phyloP scores from a whole-genome alignment of 1,140 invertebrate species.

The Brachionus koreanus region DNA sequence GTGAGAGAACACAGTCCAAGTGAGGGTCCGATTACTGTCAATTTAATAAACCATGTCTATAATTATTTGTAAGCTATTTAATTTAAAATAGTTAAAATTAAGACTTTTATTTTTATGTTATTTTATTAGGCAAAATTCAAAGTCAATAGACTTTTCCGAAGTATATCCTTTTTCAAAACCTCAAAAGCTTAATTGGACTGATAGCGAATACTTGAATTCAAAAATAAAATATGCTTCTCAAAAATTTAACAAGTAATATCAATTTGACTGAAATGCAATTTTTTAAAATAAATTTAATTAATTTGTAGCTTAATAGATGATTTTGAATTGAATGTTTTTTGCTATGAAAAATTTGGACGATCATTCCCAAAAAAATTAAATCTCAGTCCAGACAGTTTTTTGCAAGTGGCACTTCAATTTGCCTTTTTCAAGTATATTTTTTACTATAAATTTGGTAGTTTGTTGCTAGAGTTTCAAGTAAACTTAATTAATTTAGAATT shows the following conservation, averaged over 20 bases:
- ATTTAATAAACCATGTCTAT: constrained; percentile 65
- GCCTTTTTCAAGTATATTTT: constrained; percentile 67
- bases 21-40: constrained; percentile 87
- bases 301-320: neutral
- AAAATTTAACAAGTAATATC: neutral
- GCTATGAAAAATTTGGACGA: constrained; percentile 61
- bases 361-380: constrained; percentile 72
- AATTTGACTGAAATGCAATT: neutral
- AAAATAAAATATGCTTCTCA: constrained; percentile 50
- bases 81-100: no score
- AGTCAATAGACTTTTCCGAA: neutral
- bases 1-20: constrained; percentile 95
- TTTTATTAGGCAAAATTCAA: neutral
- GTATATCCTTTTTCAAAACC: neutral
- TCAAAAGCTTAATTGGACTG: constrained; percentile 21
- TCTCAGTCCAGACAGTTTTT: constrained; percentile 87
- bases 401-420: constrained; percentile 90
- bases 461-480: neutral
- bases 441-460: neutral
- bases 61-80: constrained; percentile 58
- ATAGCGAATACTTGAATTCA: constrained; percentile 45
- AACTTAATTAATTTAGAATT: constrained; percentile 64
- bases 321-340: constrained; percentile 67
- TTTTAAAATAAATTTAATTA: neutral
- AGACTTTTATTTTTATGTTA: neutral